Conservation (phyloP, 2,797 vertebrate species). For the Cossypha niveicapilla region DNA sequence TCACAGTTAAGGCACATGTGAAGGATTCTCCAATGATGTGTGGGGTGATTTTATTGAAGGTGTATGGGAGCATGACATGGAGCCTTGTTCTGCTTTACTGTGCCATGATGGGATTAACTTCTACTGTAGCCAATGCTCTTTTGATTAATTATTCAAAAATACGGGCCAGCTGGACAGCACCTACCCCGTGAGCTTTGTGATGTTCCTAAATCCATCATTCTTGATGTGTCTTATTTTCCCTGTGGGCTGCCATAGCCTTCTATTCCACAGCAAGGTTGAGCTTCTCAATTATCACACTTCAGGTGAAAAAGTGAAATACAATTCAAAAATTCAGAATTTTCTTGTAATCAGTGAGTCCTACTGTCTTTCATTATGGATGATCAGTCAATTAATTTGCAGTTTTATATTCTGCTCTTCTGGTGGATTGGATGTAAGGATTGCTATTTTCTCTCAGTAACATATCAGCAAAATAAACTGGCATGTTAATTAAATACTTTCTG, state of each 20-base stretch:
- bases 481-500: not conserved
- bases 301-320: not conserved
- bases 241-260: not conserved
- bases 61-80: not conserved
- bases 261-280: not conserved
- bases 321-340: not conserved
- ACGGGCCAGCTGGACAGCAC: not conserved
- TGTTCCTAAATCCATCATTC: not conserved
- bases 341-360: not conserved
- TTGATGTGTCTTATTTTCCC: not conserved
- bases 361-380: not conserved
- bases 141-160: not conserved
- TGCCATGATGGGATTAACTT: not conserved
- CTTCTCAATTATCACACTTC: not conserved
- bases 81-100: not conserved
- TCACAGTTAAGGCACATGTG: rapidly evolving
- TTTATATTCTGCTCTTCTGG: not conserved
- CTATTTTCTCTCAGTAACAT: not conserved
- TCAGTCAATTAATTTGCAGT: not conserved
- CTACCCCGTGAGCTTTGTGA: not conserved
- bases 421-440: not conserved
- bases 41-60: not conserved
- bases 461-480: not conserved
- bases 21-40: not conserved
- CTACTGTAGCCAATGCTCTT: not conserved